Conservation (phyloP, 2,888 invertebrate genomes). For the Nasonovia ribisnigri region DNA sequence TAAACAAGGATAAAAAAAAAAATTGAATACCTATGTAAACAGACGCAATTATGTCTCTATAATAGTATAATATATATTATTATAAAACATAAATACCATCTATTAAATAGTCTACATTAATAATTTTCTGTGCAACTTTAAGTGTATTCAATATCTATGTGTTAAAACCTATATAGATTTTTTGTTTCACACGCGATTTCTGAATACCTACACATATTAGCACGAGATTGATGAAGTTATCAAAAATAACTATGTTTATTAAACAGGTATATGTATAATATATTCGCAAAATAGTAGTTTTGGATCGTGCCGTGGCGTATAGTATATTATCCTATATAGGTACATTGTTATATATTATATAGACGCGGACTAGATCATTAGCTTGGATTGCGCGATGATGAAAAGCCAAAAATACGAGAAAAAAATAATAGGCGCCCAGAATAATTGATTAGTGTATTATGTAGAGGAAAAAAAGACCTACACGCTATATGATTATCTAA, state of each 20-base stretch:
- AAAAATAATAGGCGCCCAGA: constrained; percentile 45
- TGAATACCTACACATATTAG: background rate
- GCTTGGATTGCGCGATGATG: constrained; percentile 8
- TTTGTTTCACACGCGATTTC: constrained; percentile 34
- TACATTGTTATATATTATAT: background rate
- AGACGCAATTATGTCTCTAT: background rate
- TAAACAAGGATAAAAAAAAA: background rate
- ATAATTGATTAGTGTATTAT: constrained; percentile 53
- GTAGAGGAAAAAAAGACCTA: constrained; percentile 23
- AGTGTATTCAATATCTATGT: too few species aligned
- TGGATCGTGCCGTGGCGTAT: background rate
- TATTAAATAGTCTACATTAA: background rate
- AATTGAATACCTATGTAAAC: too few species aligned
- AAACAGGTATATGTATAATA: background rate
- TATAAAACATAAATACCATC: background rate
- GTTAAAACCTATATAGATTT: background rate
- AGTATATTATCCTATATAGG: background rate
- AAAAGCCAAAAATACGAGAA: constrained; percentile 3
- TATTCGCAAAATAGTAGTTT: constrained; percentile 34
- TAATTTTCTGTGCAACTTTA: too few species aligned
- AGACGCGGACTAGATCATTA: constrained; percentile 18
- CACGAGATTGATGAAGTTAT: background rate
- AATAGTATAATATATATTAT: background rate
- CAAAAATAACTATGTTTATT: background rate
- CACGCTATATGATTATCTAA: constrained; percentile 48